Conservation (phyloP, 2,888 invertebrate species). For the Helleia helle region DNA sequence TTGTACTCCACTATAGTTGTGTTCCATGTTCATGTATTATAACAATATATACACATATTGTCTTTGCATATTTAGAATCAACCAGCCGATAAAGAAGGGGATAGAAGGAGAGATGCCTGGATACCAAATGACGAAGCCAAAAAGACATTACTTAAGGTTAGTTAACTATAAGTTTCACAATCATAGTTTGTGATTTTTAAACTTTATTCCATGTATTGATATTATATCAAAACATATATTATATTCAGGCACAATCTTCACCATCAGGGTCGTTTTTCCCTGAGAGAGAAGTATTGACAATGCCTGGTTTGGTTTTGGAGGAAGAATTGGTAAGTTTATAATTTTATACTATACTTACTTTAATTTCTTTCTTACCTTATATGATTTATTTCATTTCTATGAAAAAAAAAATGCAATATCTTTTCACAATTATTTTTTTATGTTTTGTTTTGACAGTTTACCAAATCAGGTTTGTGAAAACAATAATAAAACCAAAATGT, state of each 20-base stretch:
- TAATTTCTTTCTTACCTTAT: not conserved
- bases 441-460: too few species aligned
- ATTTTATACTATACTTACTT: not conserved
- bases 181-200: too few species aligned
- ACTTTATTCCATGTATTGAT: not conserved
- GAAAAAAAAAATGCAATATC: too few species aligned
- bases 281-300: slow-evolving; percentile 83
- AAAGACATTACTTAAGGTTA: slow-evolving; percentile 75
- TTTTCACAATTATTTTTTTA: too few species aligned
- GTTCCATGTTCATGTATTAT: too few species aligned
- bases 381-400: not conserved
- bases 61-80: slow-evolving; percentile 38
- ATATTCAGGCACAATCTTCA: slow-evolving; percentile 70
- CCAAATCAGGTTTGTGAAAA: too few species aligned
- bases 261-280: slow-evolving; percentile 81
- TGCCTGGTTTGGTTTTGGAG: slow-evolving; percentile 87
- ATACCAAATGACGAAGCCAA: slow-evolving; percentile 85
- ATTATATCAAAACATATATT: slow-evolving; percentile 16
- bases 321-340: slow-evolving; percentile 81
- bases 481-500: too few species aligned
- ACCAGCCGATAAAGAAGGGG: slow-evolving; percentile 69
- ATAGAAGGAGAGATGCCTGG: slow-evolving; percentile 83
- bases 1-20: too few species aligned
- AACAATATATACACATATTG: not conserved
- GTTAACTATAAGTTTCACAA: not conserved